phyloP scores from a whole-genome alignment of 2,888 invertebrate genomes.

The Papilio protenor region DNA sequence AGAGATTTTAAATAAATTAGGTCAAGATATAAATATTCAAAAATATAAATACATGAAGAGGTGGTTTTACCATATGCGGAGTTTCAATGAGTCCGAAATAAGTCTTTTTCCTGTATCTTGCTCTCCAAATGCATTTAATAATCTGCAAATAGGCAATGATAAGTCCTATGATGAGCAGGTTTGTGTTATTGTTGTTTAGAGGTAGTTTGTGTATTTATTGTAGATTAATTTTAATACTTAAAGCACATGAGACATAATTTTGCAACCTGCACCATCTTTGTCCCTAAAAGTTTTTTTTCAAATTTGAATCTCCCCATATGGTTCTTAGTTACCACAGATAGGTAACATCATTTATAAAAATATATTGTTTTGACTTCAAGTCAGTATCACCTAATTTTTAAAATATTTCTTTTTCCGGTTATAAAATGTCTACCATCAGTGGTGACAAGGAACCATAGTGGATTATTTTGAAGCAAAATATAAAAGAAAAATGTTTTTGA shows the following conservation, averaged over 20 bases:
- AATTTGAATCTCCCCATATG: slow-evolving; percentile 69
- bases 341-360: background rate
- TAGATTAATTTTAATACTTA: slow-evolving; percentile 40
- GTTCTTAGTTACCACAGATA: slow-evolving; percentile 67
- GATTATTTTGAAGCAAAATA: slow-evolving; percentile 54
- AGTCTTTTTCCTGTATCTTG: slow-evolving; percentile 67
- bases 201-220: slow-evolving; percentile 44
- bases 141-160: slow-evolving; percentile 56
- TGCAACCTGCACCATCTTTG: background rate
- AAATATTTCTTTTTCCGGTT: slow-evolving; percentile 69
- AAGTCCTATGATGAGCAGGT: slow-evolving; percentile 67
- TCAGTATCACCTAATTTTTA: slow-evolving; percentile 8
- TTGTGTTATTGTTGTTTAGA: slow-evolving; percentile 53
- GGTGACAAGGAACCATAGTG: slow-evolving; percentile 74
- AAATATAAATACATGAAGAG: slow-evolving; percentile 80
- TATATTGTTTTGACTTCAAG: background rate
- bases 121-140: slow-evolving; percentile 58
- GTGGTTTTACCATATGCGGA: slow-evolving; percentile 86
- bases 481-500: slow-evolving; percentile 70
- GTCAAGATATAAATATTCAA: slow-evolving; percentile 62
- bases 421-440: slow-evolving; percentile 60
- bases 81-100: slow-evolving; percentile 82
- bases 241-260: slow-evolving; percentile 29
- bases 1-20: slow-evolving; percentile 66
- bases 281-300: background rate